Base-by-base conservation (phyloP, 2,113 vertebrate genomes). In the Nesoenas mayeri region DNA sequence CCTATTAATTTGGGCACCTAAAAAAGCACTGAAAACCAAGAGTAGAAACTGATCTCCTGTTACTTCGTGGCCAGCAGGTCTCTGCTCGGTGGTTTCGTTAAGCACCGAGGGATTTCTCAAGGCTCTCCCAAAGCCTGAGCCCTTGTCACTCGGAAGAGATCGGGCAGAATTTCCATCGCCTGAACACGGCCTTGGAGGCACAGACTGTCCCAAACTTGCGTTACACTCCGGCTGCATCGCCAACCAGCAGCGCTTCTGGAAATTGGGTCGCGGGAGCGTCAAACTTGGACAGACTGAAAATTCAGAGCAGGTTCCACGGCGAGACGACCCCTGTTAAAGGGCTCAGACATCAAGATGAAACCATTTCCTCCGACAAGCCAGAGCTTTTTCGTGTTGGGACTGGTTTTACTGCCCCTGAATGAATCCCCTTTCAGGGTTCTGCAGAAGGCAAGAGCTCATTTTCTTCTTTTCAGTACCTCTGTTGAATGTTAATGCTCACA, bases 301-400 rank as follows among this genome's bases (percentile, higher is more conserved):
- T 36, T 32, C 19, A 4, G 29, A 71, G 9, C 38, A 24, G 78
- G 74, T 44, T 16, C 12, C 6, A 0, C 7, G 5, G 40, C 0
- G 1, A 66, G 47, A 53, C 32, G 40, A 79, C 47, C 31, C 7
- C 34, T 26, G 53, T 26, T 32, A 7, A 47, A 91, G 53, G 57
- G 44, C 77, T 95, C 36, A 1, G 5, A 9, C 65, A 42, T 81
- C 54, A 15, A 17, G 73, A 61, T 12, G 81, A 85, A 94, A 91
- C 87, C 5, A 95, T 89, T 56, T 81, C 80, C 62, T 56, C 26
- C 22, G 51, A 85, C 88, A 56, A 94, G 81, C 32, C 67, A 51
- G 75, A 74, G 93, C 38, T 74, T 60, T 74, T 56, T 80, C 70
- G 3, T 40, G 86, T 75, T 91, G 86, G 81, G 89, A 85, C 57